These are phyloP conservation scores for Eulemur mongoz DNA, from an alignment of 2,797 vertebrate species.

Conservation along the genomic window DNA sequence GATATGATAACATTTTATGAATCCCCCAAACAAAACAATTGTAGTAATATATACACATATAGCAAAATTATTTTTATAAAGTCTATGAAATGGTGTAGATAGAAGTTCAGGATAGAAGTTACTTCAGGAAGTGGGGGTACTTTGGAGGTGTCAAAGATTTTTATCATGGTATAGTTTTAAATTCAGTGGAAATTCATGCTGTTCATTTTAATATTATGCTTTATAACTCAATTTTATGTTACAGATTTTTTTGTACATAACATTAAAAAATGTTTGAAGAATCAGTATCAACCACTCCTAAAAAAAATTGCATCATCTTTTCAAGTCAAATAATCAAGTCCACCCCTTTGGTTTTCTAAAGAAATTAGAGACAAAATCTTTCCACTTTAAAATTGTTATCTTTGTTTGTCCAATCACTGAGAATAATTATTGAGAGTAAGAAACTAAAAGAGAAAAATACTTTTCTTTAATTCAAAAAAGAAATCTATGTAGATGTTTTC, in stretches of 20 bases:
- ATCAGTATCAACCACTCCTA: not conserved
- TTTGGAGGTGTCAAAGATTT: not conserved
- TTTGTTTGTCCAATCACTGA: not conserved
- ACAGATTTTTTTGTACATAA: not conserved
- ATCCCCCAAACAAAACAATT: not conserved
- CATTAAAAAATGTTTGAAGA: not conserved
- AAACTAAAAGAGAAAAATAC: not conserved
- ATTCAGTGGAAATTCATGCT: not conserved
- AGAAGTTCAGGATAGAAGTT: not conserved
- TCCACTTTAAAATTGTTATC: not conserved
- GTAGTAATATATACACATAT: not conserved
- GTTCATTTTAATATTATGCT: constrained; percentile 29
- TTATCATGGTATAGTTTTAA: not conserved
- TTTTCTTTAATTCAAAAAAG: not conserved
- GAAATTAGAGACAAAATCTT: constrained; percentile 12
- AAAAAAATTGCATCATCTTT: constrained; percentile 3
- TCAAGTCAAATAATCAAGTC: not conserved
- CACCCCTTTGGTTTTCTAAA: constrained; percentile 15
- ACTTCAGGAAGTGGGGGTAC: not conserved
- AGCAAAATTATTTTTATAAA: constrained; percentile 25
- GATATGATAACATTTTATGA: not conserved
- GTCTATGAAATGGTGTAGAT: not conserved
- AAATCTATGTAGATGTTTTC: not conserved
- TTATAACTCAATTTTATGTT: constrained; percentile 7
- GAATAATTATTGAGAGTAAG: not conserved